These are phyloP conservation scores for Sebastes vulpes DNA, from an alignment of 2,797 vertebrate species.

Conservation along the genomic window DNA sequence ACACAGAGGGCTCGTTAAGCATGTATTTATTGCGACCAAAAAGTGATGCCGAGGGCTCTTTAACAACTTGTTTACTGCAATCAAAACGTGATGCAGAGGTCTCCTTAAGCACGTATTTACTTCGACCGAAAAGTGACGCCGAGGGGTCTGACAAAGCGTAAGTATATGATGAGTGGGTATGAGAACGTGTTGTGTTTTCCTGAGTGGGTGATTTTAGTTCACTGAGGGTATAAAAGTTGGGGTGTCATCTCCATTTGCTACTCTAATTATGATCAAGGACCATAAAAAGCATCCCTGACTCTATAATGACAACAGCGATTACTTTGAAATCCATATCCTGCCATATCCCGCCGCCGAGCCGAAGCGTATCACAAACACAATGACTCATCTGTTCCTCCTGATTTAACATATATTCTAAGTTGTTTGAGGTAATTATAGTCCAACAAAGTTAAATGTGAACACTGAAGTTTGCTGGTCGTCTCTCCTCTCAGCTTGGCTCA, in stretches of 20 bases:
- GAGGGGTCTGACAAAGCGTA: too few relatives aligned
- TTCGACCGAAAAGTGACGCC: fast-evolving
- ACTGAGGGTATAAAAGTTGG: not conserved
- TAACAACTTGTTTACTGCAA: too few relatives aligned
- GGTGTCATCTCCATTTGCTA: slow-evolving; percentile 24
- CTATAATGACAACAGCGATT: slow-evolving; percentile 33
- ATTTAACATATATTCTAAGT: slow-evolving; percentile 5
- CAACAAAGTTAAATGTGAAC: slow-evolving; percentile 2
- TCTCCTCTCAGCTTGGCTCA: slow-evolving; percentile 33
- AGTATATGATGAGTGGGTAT: not conserved
- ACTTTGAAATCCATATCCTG: slow-evolving; percentile 52
- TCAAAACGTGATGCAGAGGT: too few relatives aligned
- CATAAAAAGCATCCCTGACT: slow-evolving; percentile 29
- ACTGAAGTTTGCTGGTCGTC: slow-evolving; percentile 7
- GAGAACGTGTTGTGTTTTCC: not conserved
- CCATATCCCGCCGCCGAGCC: not conserved
- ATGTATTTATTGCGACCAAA: too few relatives aligned
- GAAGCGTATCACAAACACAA: slow-evolving; percentile 24
- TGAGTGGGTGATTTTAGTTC: slow-evolving; percentile 11
- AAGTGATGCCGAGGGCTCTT: fast-evolving
- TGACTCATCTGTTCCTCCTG: slow-evolving; percentile 33
- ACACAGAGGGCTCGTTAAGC: too few relatives aligned
- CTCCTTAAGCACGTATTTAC: too few relatives aligned
- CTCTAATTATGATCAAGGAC: slow-evolving; percentile 46
- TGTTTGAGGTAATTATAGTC: slow-evolving; percentile 9